A percentile compares a stretch with the other conserved stretches of the same genome.
These are phyloP conservation scores for Pollimyrus isidori DNA, from an alignment of 2,113 vertebrate genomes.

Conservation along the genomic window DNA sequence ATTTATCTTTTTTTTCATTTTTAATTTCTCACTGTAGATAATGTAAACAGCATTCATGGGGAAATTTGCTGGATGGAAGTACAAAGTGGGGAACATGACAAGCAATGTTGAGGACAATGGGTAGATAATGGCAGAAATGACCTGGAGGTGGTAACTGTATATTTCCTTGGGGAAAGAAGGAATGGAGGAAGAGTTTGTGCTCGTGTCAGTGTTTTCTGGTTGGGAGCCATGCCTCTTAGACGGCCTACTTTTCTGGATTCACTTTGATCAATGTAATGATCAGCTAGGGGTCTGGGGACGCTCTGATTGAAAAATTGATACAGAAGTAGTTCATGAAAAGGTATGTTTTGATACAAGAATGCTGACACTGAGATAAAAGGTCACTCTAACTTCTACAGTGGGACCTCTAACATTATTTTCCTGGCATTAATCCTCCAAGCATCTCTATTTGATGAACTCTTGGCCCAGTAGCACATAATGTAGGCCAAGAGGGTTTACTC, in stretches of 20 bases:
- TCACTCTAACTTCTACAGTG: background rate
- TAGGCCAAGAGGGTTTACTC: background rate
- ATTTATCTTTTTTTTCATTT: background rate
- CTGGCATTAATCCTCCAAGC: background rate
- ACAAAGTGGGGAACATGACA: background rate
- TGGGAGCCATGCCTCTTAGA: background rate
- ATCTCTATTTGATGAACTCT: background rate
- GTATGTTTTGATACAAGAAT: background rate
- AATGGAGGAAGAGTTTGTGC: background rate
- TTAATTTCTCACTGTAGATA: background rate
- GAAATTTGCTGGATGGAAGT: background rate
- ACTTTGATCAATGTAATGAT: background rate
- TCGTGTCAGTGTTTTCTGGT: background rate
- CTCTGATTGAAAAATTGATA: background rate
- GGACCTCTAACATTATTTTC: background rate
- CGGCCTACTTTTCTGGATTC: background rate
- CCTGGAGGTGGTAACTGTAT: background rate
- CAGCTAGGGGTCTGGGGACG: background rate
- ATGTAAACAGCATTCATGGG: background rate
- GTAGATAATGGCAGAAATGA: background rate
- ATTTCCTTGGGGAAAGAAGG: background rate
- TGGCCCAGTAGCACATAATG: background rate
- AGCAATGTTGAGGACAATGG: background rate
- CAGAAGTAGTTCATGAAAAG: background rate
- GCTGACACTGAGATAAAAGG: background rate